Percentiles rank a stretch among this genome's conserved stretches.
Evolutionary conservation across 2,888 invertebrate genomes (phyloP).

Genomic region (Anoplius nigerrimus): DNA sequence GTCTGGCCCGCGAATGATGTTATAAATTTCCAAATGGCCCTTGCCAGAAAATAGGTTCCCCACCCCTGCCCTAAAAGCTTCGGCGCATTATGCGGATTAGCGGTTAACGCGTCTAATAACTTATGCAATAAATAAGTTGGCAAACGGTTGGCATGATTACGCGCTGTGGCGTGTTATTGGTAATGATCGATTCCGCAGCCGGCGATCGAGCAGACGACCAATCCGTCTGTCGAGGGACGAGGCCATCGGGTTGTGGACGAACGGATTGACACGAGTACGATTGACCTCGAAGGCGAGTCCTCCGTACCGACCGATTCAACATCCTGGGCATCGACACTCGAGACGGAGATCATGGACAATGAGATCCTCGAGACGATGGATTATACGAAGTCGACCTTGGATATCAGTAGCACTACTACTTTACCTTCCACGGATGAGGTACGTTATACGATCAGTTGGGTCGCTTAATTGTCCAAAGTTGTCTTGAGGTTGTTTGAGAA

Average conservation of each 20-base stretch:
- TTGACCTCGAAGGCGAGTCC: slow-evolving; percentile 36
- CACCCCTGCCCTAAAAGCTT: too few relatives aligned
- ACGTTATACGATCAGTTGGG: slow-evolving; percentile 8
- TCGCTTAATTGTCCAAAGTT: too few relatives aligned
- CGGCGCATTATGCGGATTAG: too few relatives aligned
- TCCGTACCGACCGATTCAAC: slow-evolving; percentile 50
- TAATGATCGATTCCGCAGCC: slow-evolving; percentile 47
- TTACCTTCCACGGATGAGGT: slow-evolving; percentile 46
- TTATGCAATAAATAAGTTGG: too few relatives aligned
- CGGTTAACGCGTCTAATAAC: too few relatives aligned
- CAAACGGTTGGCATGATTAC: too few relatives aligned
- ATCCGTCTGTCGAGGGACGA: slow-evolving; percentile 65
- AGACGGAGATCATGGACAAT: slow-evolving; percentile 69
- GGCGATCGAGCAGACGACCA: slow-evolving; percentile 51
- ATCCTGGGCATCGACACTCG: slow-evolving; percentile 49
- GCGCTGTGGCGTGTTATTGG: neutral
- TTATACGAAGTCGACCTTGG: slow-evolving; percentile 53
- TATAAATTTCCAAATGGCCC: too few relatives aligned
- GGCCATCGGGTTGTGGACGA: slow-evolving; percentile 65
- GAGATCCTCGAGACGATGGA: slow-evolving; percentile 68
- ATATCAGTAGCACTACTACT: slow-evolving; percentile 41
- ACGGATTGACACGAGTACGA: slow-evolving; percentile 47
- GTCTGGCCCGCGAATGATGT: too few relatives aligned
- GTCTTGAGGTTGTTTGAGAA: too few relatives aligned
- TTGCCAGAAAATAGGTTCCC: too few relatives aligned